Evolutionary conservation across 2,113 vertebrate genomes (phyloP).

Genomic region (Lucifuga dentata): DNA sequence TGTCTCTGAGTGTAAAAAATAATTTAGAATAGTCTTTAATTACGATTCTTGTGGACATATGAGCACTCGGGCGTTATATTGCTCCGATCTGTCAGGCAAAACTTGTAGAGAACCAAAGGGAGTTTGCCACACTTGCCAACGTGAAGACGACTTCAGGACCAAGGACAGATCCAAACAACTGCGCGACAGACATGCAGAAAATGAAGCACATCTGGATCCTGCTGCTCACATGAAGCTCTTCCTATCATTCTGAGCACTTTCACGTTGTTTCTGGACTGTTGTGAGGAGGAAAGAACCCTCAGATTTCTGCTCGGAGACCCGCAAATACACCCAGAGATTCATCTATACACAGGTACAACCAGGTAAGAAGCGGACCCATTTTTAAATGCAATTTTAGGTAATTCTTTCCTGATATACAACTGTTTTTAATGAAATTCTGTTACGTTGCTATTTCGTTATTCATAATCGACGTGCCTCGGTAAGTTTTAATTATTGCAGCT

Average conservation of each 20-base stretch:
- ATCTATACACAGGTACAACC: neutral
- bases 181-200: constrained; percentile 57
- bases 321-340: constrained; percentile 13
- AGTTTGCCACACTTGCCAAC: constrained; percentile 54
- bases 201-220: constrained; percentile 66
- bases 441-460: no score
- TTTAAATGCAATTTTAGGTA: no score
- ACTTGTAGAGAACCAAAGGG: constrained; percentile 44
- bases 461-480: no score
- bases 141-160: constrained; percentile 75
- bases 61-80: constrained; percentile 14
- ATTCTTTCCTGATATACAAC: no score
- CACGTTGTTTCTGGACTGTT: constrained; percentile 17
- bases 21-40: neutral
- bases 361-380: constrained; percentile 37
- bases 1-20: neutral
- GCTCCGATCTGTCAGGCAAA: constrained; percentile 25
- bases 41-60: constrained; percentile 29
- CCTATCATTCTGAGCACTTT: no score
- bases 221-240: constrained; percentile 52
- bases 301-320: constrained; percentile 20
- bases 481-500: no score
- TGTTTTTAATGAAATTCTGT: no score
- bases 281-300: neutral
- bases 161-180: constrained; percentile 77